These are phyloP conservation scores for Myrmecobius fasciatus DNA, from an alignment of 2,113 vertebrate species.

Conservation along the genomic window DNA sequence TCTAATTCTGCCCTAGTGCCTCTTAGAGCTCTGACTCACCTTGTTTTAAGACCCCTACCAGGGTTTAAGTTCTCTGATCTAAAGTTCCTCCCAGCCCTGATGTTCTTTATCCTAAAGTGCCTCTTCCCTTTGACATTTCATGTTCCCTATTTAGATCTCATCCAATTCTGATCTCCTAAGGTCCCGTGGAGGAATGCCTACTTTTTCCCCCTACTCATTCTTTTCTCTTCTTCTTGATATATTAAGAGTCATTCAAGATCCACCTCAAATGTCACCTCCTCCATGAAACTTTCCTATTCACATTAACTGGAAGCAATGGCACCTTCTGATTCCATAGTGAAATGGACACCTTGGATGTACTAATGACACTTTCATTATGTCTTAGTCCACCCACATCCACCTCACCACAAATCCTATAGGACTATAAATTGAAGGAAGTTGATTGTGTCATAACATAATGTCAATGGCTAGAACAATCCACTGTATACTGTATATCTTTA, in stretches of 20 bases:
- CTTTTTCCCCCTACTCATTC: constrained; percentile 54
- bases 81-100: not conserved
- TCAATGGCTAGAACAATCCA: not conserved
- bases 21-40: not conserved
- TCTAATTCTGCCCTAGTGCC: not conserved
- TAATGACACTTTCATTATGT: not conserved
- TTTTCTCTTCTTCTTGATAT: constrained; percentile 7
- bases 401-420: not conserved
- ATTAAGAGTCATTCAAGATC: not conserved
- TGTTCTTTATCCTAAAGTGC: not conserved
- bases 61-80: not conserved
- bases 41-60: not conserved
- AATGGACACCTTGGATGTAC: not conserved
- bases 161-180: not conserved
- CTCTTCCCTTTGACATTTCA: not conserved
- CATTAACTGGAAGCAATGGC: not conserved
- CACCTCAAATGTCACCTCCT: not conserved
- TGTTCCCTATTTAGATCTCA: not conserved
- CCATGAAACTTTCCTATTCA: not conserved
- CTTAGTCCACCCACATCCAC: not conserved
- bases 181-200: not conserved
- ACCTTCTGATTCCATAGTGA: not conserved
- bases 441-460: not conserved
- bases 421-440: not conserved
- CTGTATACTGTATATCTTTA: not conserved